Evolutionary conservation across 2,888 invertebrate species (phyloP).

Genomic region (Cryptus armator): DNA sequence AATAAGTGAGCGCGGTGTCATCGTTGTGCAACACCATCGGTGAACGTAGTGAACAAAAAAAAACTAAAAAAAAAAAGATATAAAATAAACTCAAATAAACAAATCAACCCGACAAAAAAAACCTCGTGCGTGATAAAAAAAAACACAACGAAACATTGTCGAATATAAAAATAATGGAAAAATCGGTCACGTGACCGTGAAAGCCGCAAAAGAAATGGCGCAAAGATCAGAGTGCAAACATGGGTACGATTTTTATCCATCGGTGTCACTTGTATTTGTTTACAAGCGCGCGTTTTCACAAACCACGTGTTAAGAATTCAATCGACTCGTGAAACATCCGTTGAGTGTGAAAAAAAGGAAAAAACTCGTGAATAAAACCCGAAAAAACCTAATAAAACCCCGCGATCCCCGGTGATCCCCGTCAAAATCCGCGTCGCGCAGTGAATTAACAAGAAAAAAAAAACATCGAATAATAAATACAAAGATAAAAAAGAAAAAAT

Average conservation of each 20-base stretch:
- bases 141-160: background rate
- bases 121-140: no score
- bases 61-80: no score
- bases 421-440: background rate
- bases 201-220: constrained; percentile 87
- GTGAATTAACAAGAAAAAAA: background rate
- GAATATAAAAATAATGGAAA: constrained; percentile 77
- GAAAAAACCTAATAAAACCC: background rate
- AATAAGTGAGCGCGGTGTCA: no score
- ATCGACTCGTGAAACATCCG: background rate
- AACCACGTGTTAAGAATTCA: constrained; percentile 89
- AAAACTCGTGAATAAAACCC: background rate
- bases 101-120: background rate
- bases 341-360: background rate
- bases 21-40: no score
- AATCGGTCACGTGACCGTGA: constrained; percentile 87
- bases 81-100: background rate
- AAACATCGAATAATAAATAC: no score
- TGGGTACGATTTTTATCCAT: constrained; percentile 87
- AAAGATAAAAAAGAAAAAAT: background rate
- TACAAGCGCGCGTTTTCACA: constrained; percentile 91
- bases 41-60: no score
- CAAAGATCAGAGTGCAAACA: constrained; percentile 87
- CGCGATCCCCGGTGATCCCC: no score
- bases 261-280: constrained; percentile 92